phyloP scores from a whole-genome alignment of 2,888 invertebrate species.

The Tubulanus polymorphus region DNA sequence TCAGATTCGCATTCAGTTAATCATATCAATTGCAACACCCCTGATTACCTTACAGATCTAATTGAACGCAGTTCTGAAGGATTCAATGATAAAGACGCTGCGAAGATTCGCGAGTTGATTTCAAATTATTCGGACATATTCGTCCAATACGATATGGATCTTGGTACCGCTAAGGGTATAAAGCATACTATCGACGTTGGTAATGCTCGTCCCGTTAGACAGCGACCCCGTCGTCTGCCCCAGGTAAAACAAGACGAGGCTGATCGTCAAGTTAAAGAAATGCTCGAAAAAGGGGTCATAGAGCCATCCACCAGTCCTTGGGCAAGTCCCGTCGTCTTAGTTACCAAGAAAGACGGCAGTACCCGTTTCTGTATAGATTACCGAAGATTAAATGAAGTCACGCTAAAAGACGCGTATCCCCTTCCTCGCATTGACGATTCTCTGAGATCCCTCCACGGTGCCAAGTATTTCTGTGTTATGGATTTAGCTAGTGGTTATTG shows the following conservation, averaged over 20 bases:
- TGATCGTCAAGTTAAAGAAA: conserved; percentile 3
- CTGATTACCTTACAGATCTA: too few relatives aligned
- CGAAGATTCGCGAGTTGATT: neutral
- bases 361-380: too few relatives aligned
- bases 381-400: conserved; percentile 23
- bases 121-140: conserved; percentile 8
- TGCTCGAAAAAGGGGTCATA: too few relatives aligned
- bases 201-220: conserved; percentile 5
- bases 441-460: conserved; percentile 8
- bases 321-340: conserved; percentile 43
- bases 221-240: conserved; percentile 7
- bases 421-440: too few relatives aligned
- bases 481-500: conserved; percentile 14
- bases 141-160: neutral
- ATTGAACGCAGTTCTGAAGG: too few relatives aligned
- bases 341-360: conserved; percentile 40
- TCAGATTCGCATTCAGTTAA: too few relatives aligned
- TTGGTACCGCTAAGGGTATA: conserved; percentile 7
- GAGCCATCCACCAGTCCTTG: conserved; percentile 37
- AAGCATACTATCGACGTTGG: conserved; percentile 6
- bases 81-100: neutral
- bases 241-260: conserved; percentile 4
- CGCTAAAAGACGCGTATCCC: too few relatives aligned
- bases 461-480: conserved; percentile 1
- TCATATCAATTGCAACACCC: too few relatives aligned